These are phyloP conservation scores for Centruroides vittatus DNA, from an alignment of 1,140 invertebrate genomes.

Conservation along the genomic window DNA sequence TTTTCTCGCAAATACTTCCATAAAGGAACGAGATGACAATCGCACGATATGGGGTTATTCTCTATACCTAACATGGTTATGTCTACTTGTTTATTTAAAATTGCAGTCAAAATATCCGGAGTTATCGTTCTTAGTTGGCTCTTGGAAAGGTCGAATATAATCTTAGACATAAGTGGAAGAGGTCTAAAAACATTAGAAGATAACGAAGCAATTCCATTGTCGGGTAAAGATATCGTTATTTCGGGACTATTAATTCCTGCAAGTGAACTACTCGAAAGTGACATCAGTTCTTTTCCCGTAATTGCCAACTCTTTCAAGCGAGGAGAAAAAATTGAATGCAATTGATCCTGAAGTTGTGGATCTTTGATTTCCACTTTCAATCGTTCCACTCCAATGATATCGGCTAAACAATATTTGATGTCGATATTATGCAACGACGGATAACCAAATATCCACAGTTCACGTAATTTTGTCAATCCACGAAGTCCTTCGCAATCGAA, in stretches of 20 bases:
- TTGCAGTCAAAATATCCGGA: slow-evolving; percentile 54
- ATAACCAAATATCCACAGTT: slow-evolving; percentile 53
- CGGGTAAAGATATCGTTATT: slow-evolving; percentile 53
- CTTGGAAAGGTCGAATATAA: slow-evolving; percentile 58
- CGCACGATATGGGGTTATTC: slow-evolving; percentile 65
- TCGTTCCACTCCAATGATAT: slow-evolving; percentile 31
- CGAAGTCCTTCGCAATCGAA: slow-evolving; percentile 73
- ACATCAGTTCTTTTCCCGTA: slow-evolving; percentile 55
- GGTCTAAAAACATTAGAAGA: slow-evolving; percentile 69
- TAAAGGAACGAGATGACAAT: slow-evolving; percentile 62
- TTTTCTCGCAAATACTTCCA: slow-evolving; percentile 51
- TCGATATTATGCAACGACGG: slow-evolving; percentile 67
- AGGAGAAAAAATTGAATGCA: slow-evolving; percentile 59
- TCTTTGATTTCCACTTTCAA: slow-evolving; percentile 79
- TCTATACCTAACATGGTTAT: slow-evolving; percentile 53
- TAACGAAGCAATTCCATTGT: slow-evolving; percentile 59
- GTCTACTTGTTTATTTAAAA: slow-evolving; percentile 62
- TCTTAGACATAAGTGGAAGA: slow-evolving; percentile 67
- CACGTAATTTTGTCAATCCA: slow-evolving; percentile 47
- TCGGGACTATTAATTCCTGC: slow-evolving; percentile 50
- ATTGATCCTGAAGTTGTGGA: slow-evolving; percentile 58
- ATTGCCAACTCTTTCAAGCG: slow-evolving; percentile 56
- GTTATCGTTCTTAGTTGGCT: slow-evolving; percentile 57
- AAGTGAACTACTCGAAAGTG: slow-evolving; percentile 63
- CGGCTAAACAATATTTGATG: slow-evolving; percentile 53